Evolutionary conservation across 2,888 invertebrate genomes (phyloP).

Genomic region (Limenitis camilla): DNA sequence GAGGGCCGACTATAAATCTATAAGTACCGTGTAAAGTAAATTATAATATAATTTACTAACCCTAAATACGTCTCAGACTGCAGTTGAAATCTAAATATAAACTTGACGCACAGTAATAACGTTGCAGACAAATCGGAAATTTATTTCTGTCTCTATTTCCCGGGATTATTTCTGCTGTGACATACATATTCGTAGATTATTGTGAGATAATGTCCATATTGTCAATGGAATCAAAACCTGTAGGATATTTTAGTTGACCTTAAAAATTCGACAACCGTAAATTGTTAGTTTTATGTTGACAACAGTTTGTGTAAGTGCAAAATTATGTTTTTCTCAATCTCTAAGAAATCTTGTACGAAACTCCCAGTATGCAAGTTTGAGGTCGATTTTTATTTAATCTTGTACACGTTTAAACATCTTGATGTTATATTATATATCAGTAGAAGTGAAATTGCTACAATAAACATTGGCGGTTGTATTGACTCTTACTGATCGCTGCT

Average conservation of each 20-base stretch:
- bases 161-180: conserved; percentile 18
- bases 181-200: background rate
- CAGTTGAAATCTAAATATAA: conserved; percentile 49
- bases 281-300: no score
- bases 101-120: conserved; percentile 47
- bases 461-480: conserved; percentile 46
- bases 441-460: conserved; percentile 43
- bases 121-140: conserved; percentile 34
- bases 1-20: background rate
- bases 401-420: no score
- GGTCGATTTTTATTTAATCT: no score
- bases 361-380: no score
- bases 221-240: no score
- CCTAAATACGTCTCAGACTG: conserved; percentile 41
- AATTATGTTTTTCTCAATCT: no score
- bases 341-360: no score
- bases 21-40: background rate
- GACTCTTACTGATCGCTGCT: conserved; percentile 54
- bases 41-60: background rate
- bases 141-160: conserved; percentile 40
- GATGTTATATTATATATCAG: background rate
- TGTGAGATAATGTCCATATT: no score
- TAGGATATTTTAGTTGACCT: no score
- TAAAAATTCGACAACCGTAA: background rate
- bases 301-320: no score